Conservation (phyloP, 2,113 vertebrate species). For the Varanus salvator region DNA sequence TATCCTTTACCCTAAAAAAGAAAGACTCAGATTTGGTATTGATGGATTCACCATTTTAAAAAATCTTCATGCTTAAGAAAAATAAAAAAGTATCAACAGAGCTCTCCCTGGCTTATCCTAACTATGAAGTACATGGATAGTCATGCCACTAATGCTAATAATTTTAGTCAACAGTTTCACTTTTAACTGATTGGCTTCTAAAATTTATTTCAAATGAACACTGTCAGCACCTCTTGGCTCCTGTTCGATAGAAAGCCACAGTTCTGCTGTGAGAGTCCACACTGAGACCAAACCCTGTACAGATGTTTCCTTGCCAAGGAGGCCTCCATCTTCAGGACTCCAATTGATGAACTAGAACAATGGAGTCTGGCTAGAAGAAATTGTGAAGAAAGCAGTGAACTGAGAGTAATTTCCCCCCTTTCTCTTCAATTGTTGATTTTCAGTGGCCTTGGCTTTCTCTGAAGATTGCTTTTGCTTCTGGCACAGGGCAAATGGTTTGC, state of each 20-base stretch:
- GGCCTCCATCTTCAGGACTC: background rate
- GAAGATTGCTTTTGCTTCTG: no score
- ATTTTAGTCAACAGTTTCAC: background rate
- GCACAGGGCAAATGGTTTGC: no score
- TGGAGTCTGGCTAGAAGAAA: background rate
- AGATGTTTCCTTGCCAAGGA: background rate
- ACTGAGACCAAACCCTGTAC: background rate
- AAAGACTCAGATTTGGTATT: slow-evolving; percentile 25
- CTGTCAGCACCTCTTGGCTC: background rate
- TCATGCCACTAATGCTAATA: background rate
- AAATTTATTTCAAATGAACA: background rate
- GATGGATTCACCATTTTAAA: slow-evolving; percentile 58
- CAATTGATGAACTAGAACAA: background rate
- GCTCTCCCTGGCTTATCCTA: slow-evolving; percentile 15
- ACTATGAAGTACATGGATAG: slow-evolving; percentile 47
- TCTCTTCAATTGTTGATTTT: no score
- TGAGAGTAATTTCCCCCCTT: no score
- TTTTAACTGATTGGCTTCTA: background rate
- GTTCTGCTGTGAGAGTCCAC: background rate
- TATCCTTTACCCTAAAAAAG: slow-evolving; percentile 53
- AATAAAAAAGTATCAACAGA: slow-evolving; percentile 49
- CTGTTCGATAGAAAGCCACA: background rate
- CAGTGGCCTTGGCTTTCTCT: no score
- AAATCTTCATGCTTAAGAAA: slow-evolving; percentile 31
- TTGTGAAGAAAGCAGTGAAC: background rate